Base-by-base conservation (phyloP, 2,113 vertebrate genomes). In the Phrynocephalus versicolor region DNA sequence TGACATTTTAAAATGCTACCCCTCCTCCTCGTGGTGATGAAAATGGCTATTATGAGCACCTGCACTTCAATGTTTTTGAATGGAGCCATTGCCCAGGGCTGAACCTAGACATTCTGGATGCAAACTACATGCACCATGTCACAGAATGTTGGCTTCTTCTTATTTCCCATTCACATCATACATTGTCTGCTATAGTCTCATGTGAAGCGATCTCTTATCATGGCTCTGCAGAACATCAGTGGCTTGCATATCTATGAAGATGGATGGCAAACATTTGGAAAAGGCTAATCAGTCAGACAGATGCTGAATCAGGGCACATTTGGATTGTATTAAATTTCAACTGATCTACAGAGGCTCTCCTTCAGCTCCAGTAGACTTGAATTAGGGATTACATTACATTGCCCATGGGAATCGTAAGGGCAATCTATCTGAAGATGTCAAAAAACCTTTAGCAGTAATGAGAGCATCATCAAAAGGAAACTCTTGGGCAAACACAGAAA, bases 361-460 rank as follows among this genome's bases (percentile, higher is more conserved):
- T 39, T 81, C 7, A 64, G 82, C 60, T 88, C 74, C 19, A 73
- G 84, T 64, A 73, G 12, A 73, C 33, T 71, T 45, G 84, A 79
- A 93, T 91, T 82, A 89, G 74, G 62, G 81, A 88, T 9, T 87
- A 33, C 80, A 73, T 92, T 85, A 87, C 14, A 75, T 87, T 88
- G 86, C 85, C 88, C 70, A 37, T 16, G 71, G 45, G 71, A 41
- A 25, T 81, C 88, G 82, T 88, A 89, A 91, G 89, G 51, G 86
- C 64, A 9, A 74, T 90, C 89, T 85, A 55, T 78, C 82, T 88
- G 85, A 74, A 90, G 84, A 85, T 88, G 69, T 73, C 82, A 64
- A 88, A 3, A 51, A 87, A 88, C 55, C 19, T 88, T 87, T 88
- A 85, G 87, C 79, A 81, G 57, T 35, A 85, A 27, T 57, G 83